Percentiles rank a stretch among this genome's conserved stretches.
These are phyloP conservation scores for Archocentrus centrarchus DNA, from an alignment of 2,113 vertebrate genomes.

Conservation along the genomic window DNA sequence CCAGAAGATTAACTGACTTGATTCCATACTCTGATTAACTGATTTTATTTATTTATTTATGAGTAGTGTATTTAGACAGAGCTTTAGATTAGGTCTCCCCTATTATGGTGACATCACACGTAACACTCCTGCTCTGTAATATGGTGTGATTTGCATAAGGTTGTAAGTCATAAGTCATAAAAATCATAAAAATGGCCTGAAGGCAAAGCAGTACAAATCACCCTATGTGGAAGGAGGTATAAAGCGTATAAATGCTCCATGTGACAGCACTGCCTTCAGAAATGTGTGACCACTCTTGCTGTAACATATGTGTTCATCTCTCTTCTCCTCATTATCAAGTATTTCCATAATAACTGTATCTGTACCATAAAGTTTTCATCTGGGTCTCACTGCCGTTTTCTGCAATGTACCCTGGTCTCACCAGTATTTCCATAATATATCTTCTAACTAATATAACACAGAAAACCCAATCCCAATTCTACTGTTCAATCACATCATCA, in stretches of 20 bases:
- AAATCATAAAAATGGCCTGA: background rate
- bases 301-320: background rate
- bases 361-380: background rate
- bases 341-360: background rate
- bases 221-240: background rate
- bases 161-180: too few relatives aligned
- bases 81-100: background rate
- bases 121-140: rapidly evolving
- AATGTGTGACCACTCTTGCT: background rate
- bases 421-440: background rate
- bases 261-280: background rate
- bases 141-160: background rate
- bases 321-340: rapidly evolving
- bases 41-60: too few relatives aligned
- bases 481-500: background rate
- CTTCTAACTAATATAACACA: background rate
- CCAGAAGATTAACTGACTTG: too few relatives aligned
- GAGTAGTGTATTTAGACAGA: background rate
- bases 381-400: too few relatives aligned
- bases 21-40: too few relatives aligned
- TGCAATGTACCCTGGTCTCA: rapidly evolving
- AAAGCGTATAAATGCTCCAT: too few relatives aligned
- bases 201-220: background rate
- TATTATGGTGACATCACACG: background rate
- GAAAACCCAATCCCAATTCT: background rate